phyloP scores from a whole-genome alignment of 2,797 vertebrate genomes.

The Sebastes nivosus region DNA sequence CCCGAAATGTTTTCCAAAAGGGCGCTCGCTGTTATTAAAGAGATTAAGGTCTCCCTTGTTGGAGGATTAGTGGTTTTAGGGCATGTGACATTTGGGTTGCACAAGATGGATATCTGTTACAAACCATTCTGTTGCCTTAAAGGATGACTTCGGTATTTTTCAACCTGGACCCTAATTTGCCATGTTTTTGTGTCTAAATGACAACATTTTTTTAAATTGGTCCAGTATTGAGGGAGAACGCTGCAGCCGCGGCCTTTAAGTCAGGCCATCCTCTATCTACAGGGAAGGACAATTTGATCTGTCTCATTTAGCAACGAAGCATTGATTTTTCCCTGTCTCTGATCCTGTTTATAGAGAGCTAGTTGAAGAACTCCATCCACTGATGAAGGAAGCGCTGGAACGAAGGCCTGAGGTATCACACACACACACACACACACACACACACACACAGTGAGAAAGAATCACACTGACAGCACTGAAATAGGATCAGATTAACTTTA shows the following conservation, averaged over 20 bases:
- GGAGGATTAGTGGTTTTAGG: slow-evolving; percentile 42
- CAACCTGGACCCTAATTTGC: too few species aligned
- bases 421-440: not conserved
- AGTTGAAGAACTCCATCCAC: slow-evolving; percentile 96
- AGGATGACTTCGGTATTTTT: too few species aligned
- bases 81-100: slow-evolving; percentile 25
- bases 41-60: slow-evolving; percentile 32
- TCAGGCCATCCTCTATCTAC: not conserved
- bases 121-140: not conserved
- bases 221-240: too few species aligned
- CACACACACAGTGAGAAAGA: not conserved
- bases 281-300: not conserved
- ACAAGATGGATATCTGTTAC: slow-evolving; percentile 10
- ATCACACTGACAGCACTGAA: not conserved
- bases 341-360: slow-evolving; percentile 77
- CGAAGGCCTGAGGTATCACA: slow-evolving; percentile 86
- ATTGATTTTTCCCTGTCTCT: not conserved
- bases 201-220: too few species aligned
- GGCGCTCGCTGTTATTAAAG: slow-evolving; percentile 45
- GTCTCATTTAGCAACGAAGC: not conserved
- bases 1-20: slow-evolving; percentile 46
- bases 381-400: slow-evolving; percentile 98
- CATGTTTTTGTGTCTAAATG: too few species aligned
- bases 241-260: too few species aligned
- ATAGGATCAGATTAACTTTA: not conserved